phyloP scores from a whole-genome alignment of 2,888 invertebrate species.

The Teleiodes luculella region DNA sequence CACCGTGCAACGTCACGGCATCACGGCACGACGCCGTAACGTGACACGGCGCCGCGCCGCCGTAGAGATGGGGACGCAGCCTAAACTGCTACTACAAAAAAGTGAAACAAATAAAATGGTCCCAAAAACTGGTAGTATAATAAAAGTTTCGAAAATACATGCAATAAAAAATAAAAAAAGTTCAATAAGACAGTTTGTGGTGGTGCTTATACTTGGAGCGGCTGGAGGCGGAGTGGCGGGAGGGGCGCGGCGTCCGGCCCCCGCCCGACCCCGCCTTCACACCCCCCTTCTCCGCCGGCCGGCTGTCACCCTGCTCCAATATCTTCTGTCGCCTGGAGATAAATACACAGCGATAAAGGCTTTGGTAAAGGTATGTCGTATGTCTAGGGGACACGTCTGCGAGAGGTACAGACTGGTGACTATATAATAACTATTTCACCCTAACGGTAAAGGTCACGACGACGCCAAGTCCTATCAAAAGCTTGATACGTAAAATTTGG shows the following conservation, averaged over 20 bases:
- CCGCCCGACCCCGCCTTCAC: neutral
- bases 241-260: too few relatives aligned
- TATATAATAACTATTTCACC: too few relatives aligned
- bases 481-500: too few relatives aligned
- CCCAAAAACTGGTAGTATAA: neutral
- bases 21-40: too few relatives aligned
- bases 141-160: neutral
- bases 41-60: too few relatives aligned
- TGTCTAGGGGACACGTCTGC: too few relatives aligned
- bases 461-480: too few relatives aligned
- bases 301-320: constrained; percentile 45
- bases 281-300: constrained; percentile 15
- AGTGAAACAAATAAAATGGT: neutral
- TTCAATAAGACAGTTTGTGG: neutral
- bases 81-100: neutral
- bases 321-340: constrained; percentile 42
- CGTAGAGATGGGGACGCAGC: too few relatives aligned
- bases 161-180: neutral
- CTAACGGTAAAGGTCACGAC: too few relatives aligned
- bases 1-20: too few relatives aligned
- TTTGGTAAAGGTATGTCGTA: too few relatives aligned
- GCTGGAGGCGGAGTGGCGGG: neutral
- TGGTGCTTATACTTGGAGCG: neutral
- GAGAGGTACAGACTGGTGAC: too few relatives aligned
- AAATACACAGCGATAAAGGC: neutral